phyloP scores from a whole-genome alignment of 2,113 vertebrate genomes.

The Chamaetylas fuelleborni region DNA sequence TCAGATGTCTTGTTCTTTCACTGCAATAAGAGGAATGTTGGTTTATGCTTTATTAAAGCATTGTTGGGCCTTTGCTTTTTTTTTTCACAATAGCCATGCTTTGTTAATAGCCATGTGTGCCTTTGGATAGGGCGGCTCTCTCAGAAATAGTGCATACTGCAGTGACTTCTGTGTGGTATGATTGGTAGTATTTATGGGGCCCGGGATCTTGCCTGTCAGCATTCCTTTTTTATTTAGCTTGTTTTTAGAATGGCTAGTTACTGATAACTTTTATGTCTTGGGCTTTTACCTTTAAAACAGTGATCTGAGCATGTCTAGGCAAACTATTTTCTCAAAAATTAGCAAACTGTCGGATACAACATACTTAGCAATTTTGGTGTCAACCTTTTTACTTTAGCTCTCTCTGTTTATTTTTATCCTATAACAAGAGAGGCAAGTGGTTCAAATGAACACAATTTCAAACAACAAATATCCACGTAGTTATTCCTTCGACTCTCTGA shows the following conservation, averaged over 20 bases:
- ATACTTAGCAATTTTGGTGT: background rate
- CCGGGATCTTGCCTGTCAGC: background rate
- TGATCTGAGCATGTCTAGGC: background rate
- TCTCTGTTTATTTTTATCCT: background rate
- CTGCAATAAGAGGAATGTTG: background rate
- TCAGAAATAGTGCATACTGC: background rate
- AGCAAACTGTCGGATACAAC: background rate
- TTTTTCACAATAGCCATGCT: background rate
- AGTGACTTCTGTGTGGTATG: background rate
- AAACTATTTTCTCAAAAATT: background rate
- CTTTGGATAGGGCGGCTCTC: background rate
- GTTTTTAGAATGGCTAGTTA: background rate
- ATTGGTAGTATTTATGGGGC: background rate
- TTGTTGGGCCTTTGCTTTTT: background rate
- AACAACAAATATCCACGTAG: background rate
- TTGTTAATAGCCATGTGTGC: background rate
- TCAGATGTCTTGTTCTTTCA: background rate
- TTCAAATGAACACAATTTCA: background rate
- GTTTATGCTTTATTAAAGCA: background rate
- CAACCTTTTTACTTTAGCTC: background rate
- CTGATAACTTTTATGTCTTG: background rate
- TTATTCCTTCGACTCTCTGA: background rate
- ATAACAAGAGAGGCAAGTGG: background rate
- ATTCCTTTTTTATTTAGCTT: background rate
- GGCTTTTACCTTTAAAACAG: background rate